phyloP scores from a whole-genome alignment of 1,140 invertebrate genomes.

The Zophobas morio region DNA sequence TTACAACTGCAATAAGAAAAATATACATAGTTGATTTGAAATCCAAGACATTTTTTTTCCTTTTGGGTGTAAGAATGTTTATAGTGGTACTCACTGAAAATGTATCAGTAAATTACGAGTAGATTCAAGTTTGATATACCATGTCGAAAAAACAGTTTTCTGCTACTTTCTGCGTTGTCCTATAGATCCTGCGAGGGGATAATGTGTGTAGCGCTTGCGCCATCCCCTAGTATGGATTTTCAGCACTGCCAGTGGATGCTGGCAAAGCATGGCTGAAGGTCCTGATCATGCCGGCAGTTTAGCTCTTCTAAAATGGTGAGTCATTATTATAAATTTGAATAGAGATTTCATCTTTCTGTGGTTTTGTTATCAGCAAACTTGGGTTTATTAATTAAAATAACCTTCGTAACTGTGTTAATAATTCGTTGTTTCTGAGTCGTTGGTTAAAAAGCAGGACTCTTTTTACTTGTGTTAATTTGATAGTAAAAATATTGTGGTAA shows the following conservation, averaged over 20 bases:
- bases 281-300: conserved; percentile 53
- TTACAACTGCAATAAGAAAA: not conserved
- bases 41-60: no score
- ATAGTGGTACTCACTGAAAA: no score
- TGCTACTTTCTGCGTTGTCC: not conserved
- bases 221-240: conserved; percentile 55
- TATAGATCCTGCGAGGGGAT: conserved; percentile 22
- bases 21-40: no score
- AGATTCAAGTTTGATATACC: not conserved
- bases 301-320: conserved; percentile 52
- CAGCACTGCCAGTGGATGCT: conserved; percentile 44
- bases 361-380: conserved; percentile 19
- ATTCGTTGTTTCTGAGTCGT: not conserved
- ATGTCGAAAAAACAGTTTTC: conserved; percentile 26
- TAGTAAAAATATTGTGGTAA: no score
- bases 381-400: not conserved
- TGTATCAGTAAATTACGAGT: no score
- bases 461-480: no score
- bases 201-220: conserved; percentile 45
- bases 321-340: conserved; percentile 4
- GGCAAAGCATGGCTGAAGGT: conserved; percentile 51
- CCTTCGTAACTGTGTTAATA: not conserved
- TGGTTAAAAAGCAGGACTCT: no score
- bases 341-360: not conserved
- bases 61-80: no score